Percentiles rank a stretch among this genome's conserved stretches.
phyloP scores from a whole-genome alignment of 2,797 vertebrate species.

The Eremophila alpestris region DNA sequence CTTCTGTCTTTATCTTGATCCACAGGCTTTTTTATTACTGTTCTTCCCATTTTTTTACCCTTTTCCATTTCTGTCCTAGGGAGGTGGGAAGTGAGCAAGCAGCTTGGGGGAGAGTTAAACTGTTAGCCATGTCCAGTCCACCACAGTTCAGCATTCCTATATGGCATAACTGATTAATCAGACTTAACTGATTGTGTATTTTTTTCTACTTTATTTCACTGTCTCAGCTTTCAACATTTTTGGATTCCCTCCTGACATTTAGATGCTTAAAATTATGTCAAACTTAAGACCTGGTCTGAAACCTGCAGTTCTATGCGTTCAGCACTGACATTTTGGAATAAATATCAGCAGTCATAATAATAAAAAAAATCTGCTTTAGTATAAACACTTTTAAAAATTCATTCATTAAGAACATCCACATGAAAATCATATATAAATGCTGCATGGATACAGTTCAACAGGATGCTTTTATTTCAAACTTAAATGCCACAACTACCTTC shows the following conservation, averaged over 20 bases:
- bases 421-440: not conserved
- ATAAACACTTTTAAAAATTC: not conserved
- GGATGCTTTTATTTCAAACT: not conserved
- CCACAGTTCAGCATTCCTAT: not conserved
- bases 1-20: not conserved
- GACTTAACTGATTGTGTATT: not conserved
- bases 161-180: not conserved
- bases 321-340: not conserved
- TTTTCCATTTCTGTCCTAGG: not conserved
- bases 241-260: not conserved
- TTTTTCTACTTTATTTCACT: not conserved
- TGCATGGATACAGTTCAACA: not conserved
- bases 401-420: not conserved
- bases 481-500: not conserved
- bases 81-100: not conserved
- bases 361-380: not conserved
- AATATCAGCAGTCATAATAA: not conserved
- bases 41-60: not conserved
- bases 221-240: not conserved
- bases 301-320: not conserved
- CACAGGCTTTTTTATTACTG: not conserved
- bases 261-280: not conserved
- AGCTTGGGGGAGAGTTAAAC: not conserved
- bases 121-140: not conserved
- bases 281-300: not conserved